Percentiles rank a stretch among this genome's conserved stretches.
These are phyloP conservation scores for Meteorus sp. DNA, from an alignment of 1,140 invertebrate genomes.

Conservation along the genomic window DNA sequence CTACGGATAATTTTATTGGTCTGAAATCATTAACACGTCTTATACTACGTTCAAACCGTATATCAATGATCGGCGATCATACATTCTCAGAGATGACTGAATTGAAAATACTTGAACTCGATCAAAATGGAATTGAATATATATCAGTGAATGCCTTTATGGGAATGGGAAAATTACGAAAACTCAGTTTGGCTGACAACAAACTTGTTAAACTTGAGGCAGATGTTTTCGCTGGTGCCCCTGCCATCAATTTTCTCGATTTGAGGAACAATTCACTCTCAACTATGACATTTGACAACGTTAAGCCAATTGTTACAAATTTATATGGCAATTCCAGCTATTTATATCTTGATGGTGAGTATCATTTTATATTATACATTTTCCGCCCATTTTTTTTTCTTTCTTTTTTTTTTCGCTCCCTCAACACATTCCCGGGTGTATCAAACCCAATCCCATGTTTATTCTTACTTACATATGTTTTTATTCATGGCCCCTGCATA, in stretches of 20 bases:
- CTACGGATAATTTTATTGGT: slow-evolving; percentile 71
- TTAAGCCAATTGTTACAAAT: slow-evolving; percentile 73
- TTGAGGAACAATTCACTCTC: slow-evolving; percentile 71
- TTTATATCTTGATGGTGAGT: slow-evolving; percentile 77
- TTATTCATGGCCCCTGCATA: slow-evolving; percentile 5
- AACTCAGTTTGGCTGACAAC: slow-evolving; percentile 73
- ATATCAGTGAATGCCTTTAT: slow-evolving; percentile 73
- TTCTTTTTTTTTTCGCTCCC: neutral
- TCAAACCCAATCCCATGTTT: no score
- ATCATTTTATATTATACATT: neutral
- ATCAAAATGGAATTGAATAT: slow-evolving; percentile 70
- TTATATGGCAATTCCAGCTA: slow-evolving; percentile 71
- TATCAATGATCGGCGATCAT: slow-evolving; percentile 72
- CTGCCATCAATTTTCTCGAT: slow-evolving; percentile 70
- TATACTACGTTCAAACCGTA: slow-evolving; percentile 69
- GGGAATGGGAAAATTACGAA: slow-evolving; percentile 68
- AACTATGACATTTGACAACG: slow-evolving; percentile 72
- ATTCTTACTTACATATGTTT: slow-evolving; percentile 17
- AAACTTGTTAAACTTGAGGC: slow-evolving; percentile 66
- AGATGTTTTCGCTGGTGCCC: slow-evolving; percentile 67
- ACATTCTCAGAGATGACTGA: slow-evolving; percentile 74
- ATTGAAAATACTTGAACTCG: slow-evolving; percentile 71
- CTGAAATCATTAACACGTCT: slow-evolving; percentile 67
- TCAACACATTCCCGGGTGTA: neutral
- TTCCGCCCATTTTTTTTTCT: neutral